Evolutionary conservation across 2,888 invertebrate genomes (phyloP), one percentile per base, ranked within the genome.

Genomic region (Megalurothrips usitatus): DNA sequence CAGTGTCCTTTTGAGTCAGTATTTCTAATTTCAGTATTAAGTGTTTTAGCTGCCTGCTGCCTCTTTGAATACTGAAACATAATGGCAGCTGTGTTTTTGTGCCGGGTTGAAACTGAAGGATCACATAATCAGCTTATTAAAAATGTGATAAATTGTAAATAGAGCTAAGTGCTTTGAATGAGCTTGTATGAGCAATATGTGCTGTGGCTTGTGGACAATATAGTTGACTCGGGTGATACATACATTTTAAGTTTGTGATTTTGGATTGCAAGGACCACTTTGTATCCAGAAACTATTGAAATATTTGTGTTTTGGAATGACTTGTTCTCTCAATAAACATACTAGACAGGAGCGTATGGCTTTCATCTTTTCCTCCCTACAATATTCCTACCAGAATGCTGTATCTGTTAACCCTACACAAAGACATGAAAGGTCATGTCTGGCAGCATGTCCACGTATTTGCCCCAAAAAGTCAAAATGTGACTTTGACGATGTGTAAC

Each of bases 1-100:
- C 68, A 75, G 68, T 75, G 68, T 75, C 26, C 11, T 75, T 75
- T 75, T 68, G n/a, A 68, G 68, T 75, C 68, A 75, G 68, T 75
- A 75, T 75, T 75, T 26, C 26, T 75, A 10, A 23, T 75, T 26
- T 10, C 68, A 75, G 68, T 75, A 75, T 75, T 75, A 75, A 12
- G 12, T 10, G 3, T 75, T 23, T 8, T 75, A 23, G 23, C 26
- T 23, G 26, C 26, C 11, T 26, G 68, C 6, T 12, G 23, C 12
- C 23, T 26, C 26, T 26, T 75, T 75, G 12, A 12, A 26, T 11
- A 12, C 3, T 75, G 23, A 75, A 26, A 12, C 26, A 12, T 23
- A 75, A 75, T 23, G n/a, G 12, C 12, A 26, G 68, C 26, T 12
- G 23, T 75, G 26, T 26, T 8, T 10, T 26, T 75, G 58, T 58